A percentile compares a stretch with the other conserved stretches of the same genome.
These are phyloP conservation scores for Holothuria leucospilota DNA, from an alignment of 53 echinoderm and acorn worm species.

Conservation along the genomic window DNA sequence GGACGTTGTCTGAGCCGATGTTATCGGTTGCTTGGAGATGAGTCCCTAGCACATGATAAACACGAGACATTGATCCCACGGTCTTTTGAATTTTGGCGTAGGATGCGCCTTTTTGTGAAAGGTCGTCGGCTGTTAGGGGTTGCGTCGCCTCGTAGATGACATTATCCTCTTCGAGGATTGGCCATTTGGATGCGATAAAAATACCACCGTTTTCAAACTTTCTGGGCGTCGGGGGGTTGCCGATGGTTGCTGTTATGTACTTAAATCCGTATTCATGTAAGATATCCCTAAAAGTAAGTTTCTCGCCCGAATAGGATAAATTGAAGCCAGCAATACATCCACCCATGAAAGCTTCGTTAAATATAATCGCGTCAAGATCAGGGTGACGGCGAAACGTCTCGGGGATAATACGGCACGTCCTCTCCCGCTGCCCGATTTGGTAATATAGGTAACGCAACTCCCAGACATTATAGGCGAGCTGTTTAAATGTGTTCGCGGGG, in stretches of 20 bases:
- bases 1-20: slow-evolving; percentile 50
- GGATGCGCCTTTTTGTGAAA: slow-evolving; percentile 80
- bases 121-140: slow-evolving; percentile 61
- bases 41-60: slow-evolving; percentile 87
- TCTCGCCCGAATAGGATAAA: slow-evolving; percentile 51
- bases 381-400: slow-evolving; percentile 61
- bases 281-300: slow-evolving; percentile 74
- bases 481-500: slow-evolving; percentile 62
- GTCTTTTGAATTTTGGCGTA: slow-evolving; percentile 83
- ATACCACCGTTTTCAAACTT: slow-evolving; percentile 74
- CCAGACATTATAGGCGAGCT: slow-evolving; percentile 81
- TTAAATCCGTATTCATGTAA: slow-evolving; percentile 73
- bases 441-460: slow-evolving; percentile 79
- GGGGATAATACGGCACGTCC: slow-evolving; percentile 79
- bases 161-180: slow-evolving; percentile 73
- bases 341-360: slow-evolving; percentile 93
- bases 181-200: slow-evolving; percentile 81
- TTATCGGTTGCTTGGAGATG: slow-evolving; percentile 82
- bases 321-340: slow-evolving; percentile 82
- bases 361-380: slow-evolving; percentile 84
- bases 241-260: slow-evolving; percentile 76
- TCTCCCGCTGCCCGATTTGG: slow-evolving; percentile 88
- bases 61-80: slow-evolving; percentile 54
- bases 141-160: slow-evolving; percentile 66
- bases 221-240: slow-evolving; percentile 56